A percentile compares a stretch with the other conserved stretches of the same genome.
These are phyloP conservation scores for Psittacus erithacus DNA, from an alignment of 2,113 vertebrate genomes.

Conservation along the genomic window DNA sequence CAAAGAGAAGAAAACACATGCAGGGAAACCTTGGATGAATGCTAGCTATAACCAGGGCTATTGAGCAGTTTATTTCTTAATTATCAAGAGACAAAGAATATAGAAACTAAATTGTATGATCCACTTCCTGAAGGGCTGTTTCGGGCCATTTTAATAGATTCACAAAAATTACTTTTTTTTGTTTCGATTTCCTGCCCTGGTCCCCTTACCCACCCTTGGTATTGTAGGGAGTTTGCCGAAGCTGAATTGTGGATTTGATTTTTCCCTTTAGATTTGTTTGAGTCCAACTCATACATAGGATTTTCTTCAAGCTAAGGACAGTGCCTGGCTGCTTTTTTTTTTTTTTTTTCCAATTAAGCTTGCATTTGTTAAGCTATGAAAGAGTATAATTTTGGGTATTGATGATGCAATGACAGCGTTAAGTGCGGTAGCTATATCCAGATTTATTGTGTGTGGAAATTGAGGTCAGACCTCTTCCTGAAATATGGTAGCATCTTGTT, in stretches of 20 bases:
- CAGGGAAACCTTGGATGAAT: not conserved
- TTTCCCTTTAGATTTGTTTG: not conserved
- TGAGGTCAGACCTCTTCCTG: not conserved
- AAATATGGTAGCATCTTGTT: not conserved
- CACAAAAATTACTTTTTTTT: not conserved
- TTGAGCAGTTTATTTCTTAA: not conserved
- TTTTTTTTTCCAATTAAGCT: not conserved
- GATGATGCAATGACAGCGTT: not conserved
- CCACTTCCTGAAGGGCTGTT: not conserved
- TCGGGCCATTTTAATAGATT: not conserved
- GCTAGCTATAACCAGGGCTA: not conserved
- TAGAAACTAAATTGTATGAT: not conserved
- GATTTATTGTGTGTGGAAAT: not conserved
- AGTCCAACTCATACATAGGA: not conserved
- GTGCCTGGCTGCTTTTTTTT: not conserved
- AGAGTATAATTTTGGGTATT: not conserved
- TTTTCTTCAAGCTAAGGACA: not conserved
- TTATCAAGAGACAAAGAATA: not conserved
- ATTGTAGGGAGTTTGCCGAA: not conserved
- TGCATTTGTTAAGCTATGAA: not conserved
- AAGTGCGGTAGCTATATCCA: not conserved
- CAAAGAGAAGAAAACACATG: not conserved
- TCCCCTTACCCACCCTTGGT: rapidly evolving
- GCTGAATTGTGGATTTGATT: not conserved
- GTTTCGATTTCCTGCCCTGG: not conserved